These are phyloP conservation scores for Solen grandis DNA, from an alignment of 1,140 invertebrate genomes.

Conservation along the genomic window DNA sequence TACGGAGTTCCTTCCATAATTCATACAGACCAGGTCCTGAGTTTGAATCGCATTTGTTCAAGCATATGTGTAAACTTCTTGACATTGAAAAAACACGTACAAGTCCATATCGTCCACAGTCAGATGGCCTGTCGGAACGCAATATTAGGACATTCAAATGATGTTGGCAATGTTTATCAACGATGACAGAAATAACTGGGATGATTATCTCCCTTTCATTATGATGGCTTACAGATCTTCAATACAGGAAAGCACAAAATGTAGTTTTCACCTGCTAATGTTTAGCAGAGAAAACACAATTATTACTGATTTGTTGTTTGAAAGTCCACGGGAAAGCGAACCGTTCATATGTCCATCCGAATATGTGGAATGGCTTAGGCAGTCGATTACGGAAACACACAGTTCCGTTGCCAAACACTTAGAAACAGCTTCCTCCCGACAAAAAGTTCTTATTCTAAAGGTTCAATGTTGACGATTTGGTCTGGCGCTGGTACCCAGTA, in stretches of 20 bases:
- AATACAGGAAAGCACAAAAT: constrained; percentile 54
- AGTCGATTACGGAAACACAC: constrained; percentile 20
- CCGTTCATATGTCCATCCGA: neutral
- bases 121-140: constrained; percentile 64
- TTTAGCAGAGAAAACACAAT: constrained; percentile 13
- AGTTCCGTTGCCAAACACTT: neutral
- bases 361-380: constrained; percentile 14
- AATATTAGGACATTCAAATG: constrained; percentile 56
- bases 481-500: constrained; percentile 17
- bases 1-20: constrained; percentile 50
- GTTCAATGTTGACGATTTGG: constrained; percentile 13
- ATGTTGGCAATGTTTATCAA: constrained; percentile 50
- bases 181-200: constrained; percentile 58
- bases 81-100: constrained; percentile 58
- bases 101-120: constrained; percentile 60
- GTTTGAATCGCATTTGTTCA: constrained; percentile 60
- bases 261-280: constrained; percentile 47
- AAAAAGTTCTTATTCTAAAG: neutral
- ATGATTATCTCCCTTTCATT: constrained; percentile 51
- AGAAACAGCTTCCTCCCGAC: neutral
- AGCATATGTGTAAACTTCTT: constrained; percentile 53
- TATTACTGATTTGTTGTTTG: constrained; percentile 36
- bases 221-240: constrained; percentile 56
- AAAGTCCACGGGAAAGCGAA: neutral
- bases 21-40: constrained; percentile 69